Conservation (phyloP, 2,888 invertebrate species). For the Cerceris rybyensis region DNA sequence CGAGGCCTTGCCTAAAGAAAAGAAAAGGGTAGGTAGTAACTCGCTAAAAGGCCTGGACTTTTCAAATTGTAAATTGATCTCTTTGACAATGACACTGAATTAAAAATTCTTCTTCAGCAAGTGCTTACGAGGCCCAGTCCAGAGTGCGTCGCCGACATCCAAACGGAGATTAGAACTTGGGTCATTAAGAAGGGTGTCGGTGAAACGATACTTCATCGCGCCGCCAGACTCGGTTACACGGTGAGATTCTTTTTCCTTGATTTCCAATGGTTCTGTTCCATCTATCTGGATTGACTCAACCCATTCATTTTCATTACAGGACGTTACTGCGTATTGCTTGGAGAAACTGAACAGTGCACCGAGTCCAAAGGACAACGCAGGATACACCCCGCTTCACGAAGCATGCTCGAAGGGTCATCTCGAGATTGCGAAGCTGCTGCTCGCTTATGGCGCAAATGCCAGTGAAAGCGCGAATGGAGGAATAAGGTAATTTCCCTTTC, state of each 20-base stretch:
- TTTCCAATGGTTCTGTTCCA: background rate
- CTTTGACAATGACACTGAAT: background rate
- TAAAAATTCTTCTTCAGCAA: constrained; percentile 26
- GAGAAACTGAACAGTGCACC: constrained; percentile 92
- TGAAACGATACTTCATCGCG: constrained; percentile 95
- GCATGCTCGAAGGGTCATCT: constrained; percentile 95
- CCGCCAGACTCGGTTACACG: constrained; percentile 93
- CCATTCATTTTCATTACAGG: constrained; percentile 82
- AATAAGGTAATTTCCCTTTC: constrained; percentile 85
- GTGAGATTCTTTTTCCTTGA: constrained; percentile 81
- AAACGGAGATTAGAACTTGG: constrained; percentile 93
- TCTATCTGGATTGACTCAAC: background rate
- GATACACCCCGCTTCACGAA: constrained; percentile 96
- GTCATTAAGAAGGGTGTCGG: constrained; percentile 97
- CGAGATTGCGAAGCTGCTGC: constrained; percentile 91
- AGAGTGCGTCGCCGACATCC: constrained; percentile 89
- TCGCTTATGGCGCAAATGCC: constrained; percentile 95
- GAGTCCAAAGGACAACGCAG: constrained; percentile 95
- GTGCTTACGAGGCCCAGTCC: constrained; percentile 83
- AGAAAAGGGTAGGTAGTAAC: constrained; percentile 78
- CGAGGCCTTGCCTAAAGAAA: constrained; percentile 81
- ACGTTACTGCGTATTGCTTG: constrained; percentile 94
- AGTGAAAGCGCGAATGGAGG: constrained; percentile 96
- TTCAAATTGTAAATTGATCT: background rate
- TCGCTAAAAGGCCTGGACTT: background rate